These are phyloP conservation scores for Colinus virginianus DNA, from an alignment of 2,113 vertebrate species.

Conservation along the genomic window DNA sequence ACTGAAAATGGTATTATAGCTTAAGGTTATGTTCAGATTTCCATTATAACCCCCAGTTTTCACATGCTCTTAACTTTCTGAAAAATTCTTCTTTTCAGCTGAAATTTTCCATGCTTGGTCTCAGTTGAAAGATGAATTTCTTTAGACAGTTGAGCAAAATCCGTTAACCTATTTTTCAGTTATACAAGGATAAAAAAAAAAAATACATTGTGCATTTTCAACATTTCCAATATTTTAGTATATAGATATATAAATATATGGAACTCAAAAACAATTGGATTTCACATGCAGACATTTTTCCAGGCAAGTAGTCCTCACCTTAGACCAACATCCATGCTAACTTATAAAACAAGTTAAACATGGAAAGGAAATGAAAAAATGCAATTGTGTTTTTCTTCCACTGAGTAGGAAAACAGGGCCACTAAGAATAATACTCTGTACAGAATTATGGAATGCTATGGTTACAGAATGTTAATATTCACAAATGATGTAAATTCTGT, in stretches of 20 bases:
- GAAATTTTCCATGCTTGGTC: conserved; percentile 65
- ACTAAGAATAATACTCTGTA: conserved; percentile 22
- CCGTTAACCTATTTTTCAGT: conserved; percentile 51
- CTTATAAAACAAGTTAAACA: conserved; percentile 17
- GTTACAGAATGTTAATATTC: conserved; percentile 53
- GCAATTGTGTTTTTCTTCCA: not conserved
- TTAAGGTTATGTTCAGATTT: conserved; percentile 63
- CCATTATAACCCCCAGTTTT: conserved; percentile 61
- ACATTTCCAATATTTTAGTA: conserved; percentile 7
- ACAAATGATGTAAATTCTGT: conserved; percentile 24
- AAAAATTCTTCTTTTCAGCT: conserved; percentile 63
- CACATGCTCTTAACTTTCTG: conserved; percentile 59
- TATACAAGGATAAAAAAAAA: conserved; percentile 11
- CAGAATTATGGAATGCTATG: conserved; percentile 41
- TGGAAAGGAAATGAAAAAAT: not conserved
- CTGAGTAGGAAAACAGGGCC: conserved; percentile 24
- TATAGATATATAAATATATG: not conserved
- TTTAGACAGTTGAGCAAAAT: conserved; percentile 65
- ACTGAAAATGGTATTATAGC: conserved; percentile 53
- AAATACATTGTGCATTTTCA: conserved; percentile 29
- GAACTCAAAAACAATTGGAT: conserved; percentile 27
- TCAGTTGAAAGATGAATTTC: conserved; percentile 65
- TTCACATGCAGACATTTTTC: conserved; percentile 29
- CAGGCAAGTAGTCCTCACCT: not conserved
- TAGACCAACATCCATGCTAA: conserved; percentile 26